Evolutionary conservation across 2,797 vertebrate species (phyloP).

Genomic region (Oreochromis grahami): DNA sequence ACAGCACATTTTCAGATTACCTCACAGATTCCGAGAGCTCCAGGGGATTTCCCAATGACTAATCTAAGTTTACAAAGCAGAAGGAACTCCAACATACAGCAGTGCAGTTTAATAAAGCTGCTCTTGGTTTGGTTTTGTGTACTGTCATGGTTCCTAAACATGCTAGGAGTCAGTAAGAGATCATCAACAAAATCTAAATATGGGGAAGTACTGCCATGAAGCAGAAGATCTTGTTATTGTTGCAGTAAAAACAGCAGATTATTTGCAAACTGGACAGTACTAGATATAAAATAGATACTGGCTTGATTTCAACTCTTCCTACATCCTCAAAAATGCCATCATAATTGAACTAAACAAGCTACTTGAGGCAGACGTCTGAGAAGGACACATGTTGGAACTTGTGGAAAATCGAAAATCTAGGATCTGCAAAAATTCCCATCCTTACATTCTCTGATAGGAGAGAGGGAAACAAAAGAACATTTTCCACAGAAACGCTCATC

Average conservation of each 20-base stretch:
- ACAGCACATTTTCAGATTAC: conserved; percentile 37
- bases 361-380: conserved; percentile 33
- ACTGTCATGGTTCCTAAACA: not conserved
- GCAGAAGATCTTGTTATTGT: not conserved
- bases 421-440: not conserved
- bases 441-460: conserved; percentile 23
- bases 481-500: not conserved
- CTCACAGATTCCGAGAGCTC: conserved; percentile 15
- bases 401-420: conserved; percentile 29
- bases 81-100: conserved; percentile 7
- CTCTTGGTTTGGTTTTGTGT: conserved; percentile 13
- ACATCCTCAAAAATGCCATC: conserved; percentile 51
- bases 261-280: conserved; percentile 54
- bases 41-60: conserved; percentile 48
- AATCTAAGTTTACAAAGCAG: conserved; percentile 47
- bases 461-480: not conserved
- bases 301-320: conserved; percentile 38
- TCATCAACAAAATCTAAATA: not conserved
- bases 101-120: not conserved
- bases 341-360: conserved; percentile 59
- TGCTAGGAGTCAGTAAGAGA: conserved; percentile 14
- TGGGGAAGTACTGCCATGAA: not conserved
- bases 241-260: conserved; percentile 42
- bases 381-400: conserved; percentile 52
- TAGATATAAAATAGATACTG: conserved; percentile 47